Evolutionary conservation across 2,888 invertebrate species (phyloP), one percentile per base, ranked within the genome.

Genomic region (Nectonema munidae): DNA sequence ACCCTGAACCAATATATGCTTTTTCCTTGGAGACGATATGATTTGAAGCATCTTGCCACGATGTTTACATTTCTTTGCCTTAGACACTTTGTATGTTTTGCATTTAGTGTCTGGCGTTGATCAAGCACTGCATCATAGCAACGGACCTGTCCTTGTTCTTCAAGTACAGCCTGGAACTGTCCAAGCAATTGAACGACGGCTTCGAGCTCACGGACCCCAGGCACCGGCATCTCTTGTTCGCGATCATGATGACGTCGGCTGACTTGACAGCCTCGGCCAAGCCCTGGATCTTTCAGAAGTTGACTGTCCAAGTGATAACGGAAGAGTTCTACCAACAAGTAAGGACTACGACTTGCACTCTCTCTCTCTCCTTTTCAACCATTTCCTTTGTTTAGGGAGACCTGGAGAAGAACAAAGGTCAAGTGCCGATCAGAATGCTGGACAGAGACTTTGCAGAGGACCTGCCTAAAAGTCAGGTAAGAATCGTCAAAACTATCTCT

Each of bases 81-180:
- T n/a, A n/a, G n/a, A n/a, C n/a, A n/a, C n/a, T n/a, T n/a, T n/a
- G n/a, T n/a, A n/a, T n/a, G n/a, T n/a, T n/a, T n/a, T n/a, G n/a
- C 56, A 71, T 44, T 20, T 61, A 70, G 55, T 68, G 72, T 2
- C 52, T 76, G 37, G 62, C 68, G 25, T 61, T 67, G 41, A 67
- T 75, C 38, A 68, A 69, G 46, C 71, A 72, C 46, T 72, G 72
- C 50, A 75, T 76, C 46, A 55, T 75, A 37, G 74, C 75, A 0
- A 76, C 75, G 1, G 75, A 76, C 50, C 54, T 75, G 45, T 73
- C 72, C 1, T 54, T 67, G 2, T 75, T 74, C 54, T 74, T 74
- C 49, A 66, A 69, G 1, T 73, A 74, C 53, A 64, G 67, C 49
- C 61, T 63, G 0, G 64, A 63, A 44, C 57, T 72, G 2, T 53